These are phyloP conservation scores for Sebastes itinus DNA, from an alignment of 2,797 vertebrate genomes.

Conservation along the genomic window DNA sequence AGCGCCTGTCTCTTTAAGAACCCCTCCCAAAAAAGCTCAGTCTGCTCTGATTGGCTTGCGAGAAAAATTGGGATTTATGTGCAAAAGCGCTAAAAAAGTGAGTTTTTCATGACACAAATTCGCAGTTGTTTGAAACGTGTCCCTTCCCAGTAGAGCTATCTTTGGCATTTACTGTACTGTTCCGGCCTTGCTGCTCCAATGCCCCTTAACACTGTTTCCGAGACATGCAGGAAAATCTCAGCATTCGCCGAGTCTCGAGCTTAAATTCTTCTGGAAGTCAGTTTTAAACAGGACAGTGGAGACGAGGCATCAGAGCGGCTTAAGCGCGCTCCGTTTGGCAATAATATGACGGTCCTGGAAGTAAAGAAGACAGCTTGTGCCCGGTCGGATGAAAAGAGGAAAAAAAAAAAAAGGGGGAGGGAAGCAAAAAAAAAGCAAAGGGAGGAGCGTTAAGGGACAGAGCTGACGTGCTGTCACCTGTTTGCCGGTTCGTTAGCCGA, in stretches of 20 bases:
- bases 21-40: too few relatives aligned
- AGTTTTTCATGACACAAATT: not conserved
- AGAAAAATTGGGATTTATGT: too few relatives aligned
- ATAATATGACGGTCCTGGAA: constrained; percentile 53
- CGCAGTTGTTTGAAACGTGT: not conserved
- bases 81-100: too few relatives aligned
- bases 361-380: constrained; percentile 55
- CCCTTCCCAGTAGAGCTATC: not conserved
- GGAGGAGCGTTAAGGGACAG: constrained; percentile 49
- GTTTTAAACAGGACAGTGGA: constrained; percentile 15
- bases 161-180: not conserved
- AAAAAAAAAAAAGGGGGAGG: not conserved
- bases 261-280: constrained; percentile 7
- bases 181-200: too few relatives aligned
- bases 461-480: constrained; percentile 74
- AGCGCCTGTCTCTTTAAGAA: too few relatives aligned
- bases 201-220: too few relatives aligned
- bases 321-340: constrained; percentile 62
- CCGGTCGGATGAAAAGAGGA: constrained; percentile 36
- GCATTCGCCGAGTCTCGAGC: not conserved
- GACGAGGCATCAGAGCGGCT: constrained; percentile 50
- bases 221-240: not conserved
- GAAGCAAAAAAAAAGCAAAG: not conserved
- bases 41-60: too few relatives aligned
- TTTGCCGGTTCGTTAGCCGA: constrained; percentile 73